phyloP scores from a whole-genome alignment of 2,797 vertebrate species.

The Bovichtus diacanthus region DNA sequence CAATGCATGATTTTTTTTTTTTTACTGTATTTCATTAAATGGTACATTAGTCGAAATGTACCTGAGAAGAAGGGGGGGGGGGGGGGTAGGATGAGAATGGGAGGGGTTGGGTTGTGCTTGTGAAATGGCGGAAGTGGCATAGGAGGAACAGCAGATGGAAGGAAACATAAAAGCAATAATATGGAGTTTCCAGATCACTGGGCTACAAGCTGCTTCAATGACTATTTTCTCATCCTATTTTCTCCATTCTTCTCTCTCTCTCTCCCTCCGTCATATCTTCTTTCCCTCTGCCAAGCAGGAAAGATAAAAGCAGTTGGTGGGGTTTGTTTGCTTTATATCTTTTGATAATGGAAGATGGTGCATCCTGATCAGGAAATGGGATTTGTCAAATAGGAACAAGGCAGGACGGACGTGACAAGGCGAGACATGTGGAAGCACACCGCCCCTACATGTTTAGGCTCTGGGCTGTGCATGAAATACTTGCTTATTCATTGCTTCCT shows the following conservation, averaged over 20 bases:
- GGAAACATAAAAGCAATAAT: slow-evolving; percentile 76
- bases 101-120: slow-evolving; percentile 1
- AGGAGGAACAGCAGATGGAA: slow-evolving; percentile 68
- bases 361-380: slow-evolving; percentile 68
- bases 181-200: slow-evolving; percentile 77
- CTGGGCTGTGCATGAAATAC: slow-evolving; percentile 44
- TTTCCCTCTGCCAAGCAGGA: slow-evolving; percentile 20
- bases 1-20: slow-evolving; percentile 38
- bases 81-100: not conserved
- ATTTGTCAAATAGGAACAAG: slow-evolving; percentile 61
- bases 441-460: slow-evolving; percentile 37
- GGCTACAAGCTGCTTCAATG: slow-evolving; percentile 76
- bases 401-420: slow-evolving; percentile 15
- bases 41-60: slow-evolving; percentile 75
- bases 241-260: not conserved
- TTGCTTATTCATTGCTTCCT: slow-evolving; percentile 57
- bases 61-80: slow-evolving; percentile 52
- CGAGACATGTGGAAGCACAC: slow-evolving; percentile 33
- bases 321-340: slow-evolving; percentile 55
- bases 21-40: slow-evolving; percentile 63
- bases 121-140: slow-evolving; percentile 30
- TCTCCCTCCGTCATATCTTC: not conserved
- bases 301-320: slow-evolving; percentile 52
- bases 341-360: slow-evolving; percentile 60
- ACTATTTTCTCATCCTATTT: slow-evolving; percentile 54